These are phyloP conservation scores for Emydura subglobosa DNA, from an alignment of 2,113 vertebrate genomes.

Conservation along the genomic window DNA sequence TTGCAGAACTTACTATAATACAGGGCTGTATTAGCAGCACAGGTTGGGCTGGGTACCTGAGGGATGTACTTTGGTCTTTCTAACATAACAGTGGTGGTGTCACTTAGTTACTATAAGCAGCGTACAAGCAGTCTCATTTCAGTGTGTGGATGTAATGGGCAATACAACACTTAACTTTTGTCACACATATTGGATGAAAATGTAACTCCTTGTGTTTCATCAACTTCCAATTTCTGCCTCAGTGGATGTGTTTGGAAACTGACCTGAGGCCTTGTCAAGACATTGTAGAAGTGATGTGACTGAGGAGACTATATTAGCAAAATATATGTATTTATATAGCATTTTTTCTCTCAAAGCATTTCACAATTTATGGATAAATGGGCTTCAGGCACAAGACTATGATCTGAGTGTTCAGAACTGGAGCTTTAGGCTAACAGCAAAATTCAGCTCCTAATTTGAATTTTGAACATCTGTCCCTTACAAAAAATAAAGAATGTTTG, in stretches of 20 bases:
- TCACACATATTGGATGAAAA: accelerated
- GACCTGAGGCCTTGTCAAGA: background rate
- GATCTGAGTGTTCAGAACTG: background rate
- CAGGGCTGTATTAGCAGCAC: background rate
- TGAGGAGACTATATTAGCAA: background rate
- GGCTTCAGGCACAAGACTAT: background rate
- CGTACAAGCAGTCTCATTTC: background rate
- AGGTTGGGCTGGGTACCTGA: background rate
- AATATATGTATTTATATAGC: background rate
- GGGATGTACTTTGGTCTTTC: background rate
- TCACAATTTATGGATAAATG: background rate
- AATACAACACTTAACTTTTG: accelerated
- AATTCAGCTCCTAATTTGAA: background rate
- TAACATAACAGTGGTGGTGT: background rate
- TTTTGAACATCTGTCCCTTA: background rate
- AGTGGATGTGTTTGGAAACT: background rate
- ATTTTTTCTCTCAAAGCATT: background rate
- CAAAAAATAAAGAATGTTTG: background rate
- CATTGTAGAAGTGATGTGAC: accelerated
- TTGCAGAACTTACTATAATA: background rate
- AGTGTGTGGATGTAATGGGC: background rate
- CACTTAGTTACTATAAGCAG: background rate
- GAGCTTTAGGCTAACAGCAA: background rate
- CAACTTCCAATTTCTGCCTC: background rate
- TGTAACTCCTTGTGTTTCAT: background rate